phyloP scores from a whole-genome alignment of 2,113 vertebrate species.

The Hypocryptadius cinnamomeus region DNA sequence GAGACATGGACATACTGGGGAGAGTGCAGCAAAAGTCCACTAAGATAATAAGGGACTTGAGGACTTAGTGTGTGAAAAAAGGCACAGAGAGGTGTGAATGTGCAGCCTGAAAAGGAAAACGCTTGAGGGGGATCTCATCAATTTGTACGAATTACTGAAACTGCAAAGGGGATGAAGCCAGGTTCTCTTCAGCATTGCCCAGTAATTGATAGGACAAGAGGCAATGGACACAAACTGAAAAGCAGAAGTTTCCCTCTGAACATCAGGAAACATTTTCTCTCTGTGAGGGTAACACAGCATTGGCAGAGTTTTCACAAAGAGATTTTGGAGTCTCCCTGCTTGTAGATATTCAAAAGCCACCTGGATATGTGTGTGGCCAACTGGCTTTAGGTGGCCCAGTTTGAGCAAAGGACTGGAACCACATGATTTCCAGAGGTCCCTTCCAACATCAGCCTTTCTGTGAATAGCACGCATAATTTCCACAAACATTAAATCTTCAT shows the following conservation, averaged over 20 bases:
- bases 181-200: not conserved
- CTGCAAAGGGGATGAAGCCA: not conserved
- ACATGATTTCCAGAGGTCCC: not conserved
- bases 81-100: not conserved
- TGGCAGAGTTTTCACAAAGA: not conserved
- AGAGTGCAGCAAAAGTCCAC: not conserved
- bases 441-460: not conserved
- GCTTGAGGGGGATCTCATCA: not conserved
- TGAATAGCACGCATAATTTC: not conserved
- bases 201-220: not conserved
- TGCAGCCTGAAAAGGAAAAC: not conserved
- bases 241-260: not conserved
- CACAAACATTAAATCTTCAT: not conserved
- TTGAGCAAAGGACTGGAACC: not conserved
- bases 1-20: rapidly evolving
- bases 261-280: not conserved
- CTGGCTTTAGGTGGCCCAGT: not conserved
- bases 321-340: not conserved
- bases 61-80: not conserved
- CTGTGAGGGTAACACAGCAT: not conserved
- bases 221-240: not conserved
- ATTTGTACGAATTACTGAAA: not conserved
- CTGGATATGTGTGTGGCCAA: not conserved
- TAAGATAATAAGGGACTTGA: not conserved
- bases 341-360: not conserved